These are phyloP conservation scores for Sebastes glaucus DNA, from an alignment of 2,797 vertebrate species.

Conservation along the genomic window DNA sequence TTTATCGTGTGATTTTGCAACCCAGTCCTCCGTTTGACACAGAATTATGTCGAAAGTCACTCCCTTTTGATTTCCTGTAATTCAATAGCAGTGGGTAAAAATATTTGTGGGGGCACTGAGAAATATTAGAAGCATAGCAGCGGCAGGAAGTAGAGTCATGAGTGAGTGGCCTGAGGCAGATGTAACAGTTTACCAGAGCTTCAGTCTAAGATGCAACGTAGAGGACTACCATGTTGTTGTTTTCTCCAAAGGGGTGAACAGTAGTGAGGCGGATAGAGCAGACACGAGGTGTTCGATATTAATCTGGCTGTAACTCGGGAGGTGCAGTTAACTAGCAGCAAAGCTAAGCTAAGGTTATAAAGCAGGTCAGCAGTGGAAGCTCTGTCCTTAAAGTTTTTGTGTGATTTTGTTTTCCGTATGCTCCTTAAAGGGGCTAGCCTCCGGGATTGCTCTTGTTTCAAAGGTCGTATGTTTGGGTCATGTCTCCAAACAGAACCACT, in stretches of 20 bases:
- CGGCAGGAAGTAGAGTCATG: constrained; percentile 78
- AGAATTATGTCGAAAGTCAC: constrained; percentile 87
- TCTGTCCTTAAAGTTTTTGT: constrained; percentile 65
- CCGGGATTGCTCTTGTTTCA: constrained; percentile 75
- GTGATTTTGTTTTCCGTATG: constrained; percentile 74
- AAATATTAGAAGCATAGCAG: constrained; percentile 83
- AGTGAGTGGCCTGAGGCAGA: constrained; percentile 78
- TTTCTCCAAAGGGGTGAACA: constrained; percentile 44
- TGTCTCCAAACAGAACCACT: constrained; percentile 78
- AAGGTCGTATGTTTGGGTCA: constrained; percentile 81
- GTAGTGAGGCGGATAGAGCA: constrained; percentile 14
- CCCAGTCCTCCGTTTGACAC: constrained; percentile 82
- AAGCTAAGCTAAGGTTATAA: constrained; percentile 74
- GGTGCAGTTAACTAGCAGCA: constrained; percentile 73
- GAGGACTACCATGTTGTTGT: constrained; percentile 70
- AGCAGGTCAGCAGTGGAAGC: constrained; percentile 48
- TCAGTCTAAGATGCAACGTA: constrained; percentile 73
- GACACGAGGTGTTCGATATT: constrained; percentile 44
- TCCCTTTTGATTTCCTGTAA: constrained; percentile 96
- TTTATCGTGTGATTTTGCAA: constrained; percentile 81
- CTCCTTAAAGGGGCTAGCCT: constrained; percentile 77
- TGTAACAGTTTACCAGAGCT: constrained; percentile 76
- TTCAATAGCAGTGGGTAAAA: constrained; percentile 94
- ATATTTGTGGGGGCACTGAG: constrained; percentile 89
- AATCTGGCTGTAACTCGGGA: constrained; percentile 79